Conservation (phyloP, 2,888 invertebrate species). For the Xanthia togata region DNA sequence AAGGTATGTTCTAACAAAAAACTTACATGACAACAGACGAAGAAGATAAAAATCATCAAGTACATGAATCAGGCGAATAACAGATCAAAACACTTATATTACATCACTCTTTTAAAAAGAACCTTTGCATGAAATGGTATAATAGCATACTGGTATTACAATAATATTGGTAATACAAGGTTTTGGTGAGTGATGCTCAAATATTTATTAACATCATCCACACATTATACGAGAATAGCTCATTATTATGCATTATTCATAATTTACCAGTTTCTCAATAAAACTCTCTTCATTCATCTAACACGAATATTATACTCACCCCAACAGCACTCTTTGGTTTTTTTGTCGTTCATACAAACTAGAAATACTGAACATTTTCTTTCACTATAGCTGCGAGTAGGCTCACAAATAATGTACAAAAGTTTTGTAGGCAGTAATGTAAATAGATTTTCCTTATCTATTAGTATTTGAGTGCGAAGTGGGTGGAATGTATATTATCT, state of each 20-base stretch:
- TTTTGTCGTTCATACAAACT: too few relatives aligned
- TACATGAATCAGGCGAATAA: background rate
- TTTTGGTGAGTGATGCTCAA: too few relatives aligned
- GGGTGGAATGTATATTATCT: slow-evolving; percentile 28
- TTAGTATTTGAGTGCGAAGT: slow-evolving; percentile 44
- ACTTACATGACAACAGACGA: background rate
- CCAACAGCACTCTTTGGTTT: too few relatives aligned
- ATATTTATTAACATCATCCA: background rate
- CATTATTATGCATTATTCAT: too few relatives aligned
- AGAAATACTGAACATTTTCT: slow-evolving; percentile 24
- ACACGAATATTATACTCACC: too few relatives aligned
- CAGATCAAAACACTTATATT: background rate
- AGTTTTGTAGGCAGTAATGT: slow-evolving; percentile 52
- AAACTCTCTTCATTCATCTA: too few relatives aligned
- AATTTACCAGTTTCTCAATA: too few relatives aligned
- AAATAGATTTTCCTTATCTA: slow-evolving; percentile 62
- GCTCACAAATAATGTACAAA: slow-evolving; percentile 59
- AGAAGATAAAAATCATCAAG: background rate
- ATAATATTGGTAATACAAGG: too few relatives aligned
- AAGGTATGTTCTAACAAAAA: slow-evolving; percentile 16
- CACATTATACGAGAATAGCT: too few relatives aligned
- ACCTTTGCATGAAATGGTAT: too few relatives aligned
- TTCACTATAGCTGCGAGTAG: background rate
- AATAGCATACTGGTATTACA: too few relatives aligned
- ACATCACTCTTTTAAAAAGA: too few relatives aligned